Base-by-base conservation (phyloP, 2,797 vertebrate genomes). In the Crotalus adamanteus region DNA sequence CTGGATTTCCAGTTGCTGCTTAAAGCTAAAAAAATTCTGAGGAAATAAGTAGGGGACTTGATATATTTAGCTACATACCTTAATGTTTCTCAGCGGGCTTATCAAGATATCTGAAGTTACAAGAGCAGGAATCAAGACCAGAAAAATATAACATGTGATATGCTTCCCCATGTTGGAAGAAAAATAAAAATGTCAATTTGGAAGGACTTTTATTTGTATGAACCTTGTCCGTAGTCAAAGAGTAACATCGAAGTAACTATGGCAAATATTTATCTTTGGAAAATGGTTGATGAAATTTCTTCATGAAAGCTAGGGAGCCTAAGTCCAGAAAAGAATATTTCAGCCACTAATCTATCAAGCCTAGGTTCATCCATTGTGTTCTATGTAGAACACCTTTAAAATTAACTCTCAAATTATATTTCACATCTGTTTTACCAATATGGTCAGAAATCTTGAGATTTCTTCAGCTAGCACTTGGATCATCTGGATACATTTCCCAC, bases 21-120 rank as follows among this genome's bases (percentile, higher is more conserved):
- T 16, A 83, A 47, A 83, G 20, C 37, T 83, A 94, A 31, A 18
- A 94, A 65, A 31, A 47, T 37, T n/a, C 55, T 86, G 20, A 2
- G 6, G 92, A 65, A 42, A 95, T 65, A 12, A 37, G 13, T 47
- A 91, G 94, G 89, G 6, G 26, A 78, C n/a, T n/a, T 89, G 59
- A 2, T 53, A 1, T 28, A 0, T 78, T 51, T 92, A 85, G 26
- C 91, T 94, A 96, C 97, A 93, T 97, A 98, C 98, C 98, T 97
- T 94, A 25, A 88, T 89, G 93, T 94, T 95, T 95, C 95, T 97
- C 94, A 95, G 60, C 57, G 63, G 96, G 92, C 93, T 85, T 92
- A 96, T n/a, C 86, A 95, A 94, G 87, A 95, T 88, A 86, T 97
- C 94, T 87, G 96, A 95, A 6, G 95, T 94, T 93, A 90, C 56